Evolutionary conservation across 2,888 invertebrate species (phyloP).

Genomic region (Esperia sulphurella): DNA sequence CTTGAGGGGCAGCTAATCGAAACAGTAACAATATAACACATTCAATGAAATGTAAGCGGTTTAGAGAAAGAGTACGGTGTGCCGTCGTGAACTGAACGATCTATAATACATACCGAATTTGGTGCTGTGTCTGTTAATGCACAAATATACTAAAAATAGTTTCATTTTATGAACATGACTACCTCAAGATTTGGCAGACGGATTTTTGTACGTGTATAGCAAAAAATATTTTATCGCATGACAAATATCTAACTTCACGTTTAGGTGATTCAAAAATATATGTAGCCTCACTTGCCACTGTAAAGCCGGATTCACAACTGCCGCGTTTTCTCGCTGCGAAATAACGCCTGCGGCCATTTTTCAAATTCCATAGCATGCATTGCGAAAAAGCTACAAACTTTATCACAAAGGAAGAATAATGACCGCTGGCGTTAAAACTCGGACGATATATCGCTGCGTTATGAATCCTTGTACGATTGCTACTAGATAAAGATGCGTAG

Average conservation of each 20-base stretch:
- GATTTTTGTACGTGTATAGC: not conserved
- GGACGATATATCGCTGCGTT: too few species aligned
- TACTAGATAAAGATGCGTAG: not conserved
- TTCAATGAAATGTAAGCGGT: too few species aligned
- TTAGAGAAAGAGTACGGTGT: too few species aligned
- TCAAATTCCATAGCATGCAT: too few species aligned
- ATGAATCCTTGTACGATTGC: too few species aligned
- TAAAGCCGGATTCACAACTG: too few species aligned
- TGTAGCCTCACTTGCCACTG: slow-evolving; percentile 2
- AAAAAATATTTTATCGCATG: slow-evolving; percentile 1
- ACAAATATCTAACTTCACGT: not conserved
- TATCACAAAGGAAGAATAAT: not conserved
- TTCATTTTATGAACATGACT: slow-evolving; percentile 49
- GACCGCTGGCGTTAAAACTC: not conserved
- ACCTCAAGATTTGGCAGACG: slow-evolving; percentile 71
- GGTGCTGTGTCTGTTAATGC: slow-evolving; percentile 37
- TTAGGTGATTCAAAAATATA: not conserved
- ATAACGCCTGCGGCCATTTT: too few species aligned
- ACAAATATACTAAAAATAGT: not conserved
- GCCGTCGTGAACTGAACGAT: too few species aligned
- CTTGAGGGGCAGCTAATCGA: too few species aligned
- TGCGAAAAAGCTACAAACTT: not conserved
- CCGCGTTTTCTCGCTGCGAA: too few species aligned
- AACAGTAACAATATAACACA: too few species aligned
- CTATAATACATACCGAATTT: too few species aligned